Evolutionary conservation across 2,113 vertebrate genomes (phyloP).

Genomic region (Dissostichus mawsoni): DNA sequence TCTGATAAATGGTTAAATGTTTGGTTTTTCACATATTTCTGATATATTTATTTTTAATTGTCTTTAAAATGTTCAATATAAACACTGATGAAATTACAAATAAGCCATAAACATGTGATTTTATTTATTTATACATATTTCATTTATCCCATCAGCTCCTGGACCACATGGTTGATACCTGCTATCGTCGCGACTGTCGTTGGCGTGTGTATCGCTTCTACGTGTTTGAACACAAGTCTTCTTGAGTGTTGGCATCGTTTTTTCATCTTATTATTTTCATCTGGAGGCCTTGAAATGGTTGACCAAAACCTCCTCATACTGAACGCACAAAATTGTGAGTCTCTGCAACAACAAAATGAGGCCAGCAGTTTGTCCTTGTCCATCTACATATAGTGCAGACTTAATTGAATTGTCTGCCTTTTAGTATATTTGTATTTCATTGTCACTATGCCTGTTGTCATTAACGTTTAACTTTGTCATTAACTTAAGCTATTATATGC

Average conservation of each 20-base stretch:
- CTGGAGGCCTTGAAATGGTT: conserved; percentile 78
- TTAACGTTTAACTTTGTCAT: conserved; percentile 46
- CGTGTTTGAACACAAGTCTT: conserved; percentile 86
- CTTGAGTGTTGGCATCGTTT: conserved; percentile 67
- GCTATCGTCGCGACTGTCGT: conserved; percentile 83
- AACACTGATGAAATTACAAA: not conserved
- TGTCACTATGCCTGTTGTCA: conserved; percentile 44
- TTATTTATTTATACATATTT: not conserved
- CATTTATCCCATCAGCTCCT: conserved; percentile 79
- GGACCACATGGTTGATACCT: conserved; percentile 92
- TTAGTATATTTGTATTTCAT: conserved; percentile 42
- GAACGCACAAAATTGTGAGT: conserved; percentile 22
- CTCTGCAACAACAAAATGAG: conserved; percentile 40
- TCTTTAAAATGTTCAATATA: not conserved
- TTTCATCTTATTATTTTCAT: conserved; percentile 57
- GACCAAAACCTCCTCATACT: conserved; percentile 66
- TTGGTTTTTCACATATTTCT: not conserved
- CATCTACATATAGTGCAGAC: conserved; percentile 17
- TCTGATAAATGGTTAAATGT: not conserved
- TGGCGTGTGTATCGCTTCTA: conserved; percentile 92
- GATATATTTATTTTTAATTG: not conserved
- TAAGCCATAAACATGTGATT: not conserved
- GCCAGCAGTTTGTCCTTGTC: conserved; percentile 36
- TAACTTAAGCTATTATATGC: conserved; percentile 55
- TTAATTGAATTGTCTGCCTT: conserved; percentile 47